A percentile compares a stretch with the other conserved stretches of the same genome.
These are phyloP conservation scores for Mimachlamys varia DNA, from an alignment of 2,888 invertebrate genomes.

Conservation along the genomic window DNA sequence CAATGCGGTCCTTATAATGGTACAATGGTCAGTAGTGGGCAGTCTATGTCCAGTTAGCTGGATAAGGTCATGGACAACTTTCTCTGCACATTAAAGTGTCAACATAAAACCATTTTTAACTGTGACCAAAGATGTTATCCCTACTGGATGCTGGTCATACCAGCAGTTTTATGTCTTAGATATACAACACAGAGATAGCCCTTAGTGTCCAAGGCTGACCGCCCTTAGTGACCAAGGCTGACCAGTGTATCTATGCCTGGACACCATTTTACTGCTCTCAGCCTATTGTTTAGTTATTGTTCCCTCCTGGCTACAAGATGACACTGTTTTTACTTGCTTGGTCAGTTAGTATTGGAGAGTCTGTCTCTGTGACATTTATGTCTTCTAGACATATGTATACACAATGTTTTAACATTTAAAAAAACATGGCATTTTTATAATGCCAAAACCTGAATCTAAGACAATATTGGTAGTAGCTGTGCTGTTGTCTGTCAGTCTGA, in stretches of 20 bases:
- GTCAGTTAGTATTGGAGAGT: not conserved
- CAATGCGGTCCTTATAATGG: not conserved
- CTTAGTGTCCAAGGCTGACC: too few relatives aligned
- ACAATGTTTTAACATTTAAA: not conserved
- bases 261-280: not conserved
- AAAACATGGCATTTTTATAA: constrained; percentile 32
- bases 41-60: not conserved
- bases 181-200: not conserved
- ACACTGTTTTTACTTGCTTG: not conserved
- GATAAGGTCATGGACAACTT: constrained; percentile 4
- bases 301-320: not conserved
- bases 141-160: not conserved
- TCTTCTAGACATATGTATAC: constrained; percentile 29
- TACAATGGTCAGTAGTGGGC: not conserved
- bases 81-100: constrained; percentile 7
- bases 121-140: not conserved
- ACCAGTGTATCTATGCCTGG: not conserved
- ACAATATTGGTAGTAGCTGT: not conserved
- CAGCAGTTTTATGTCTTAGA: constrained; percentile 16
- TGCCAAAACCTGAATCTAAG: not conserved
- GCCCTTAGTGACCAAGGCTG: too few relatives aligned
- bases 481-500: not conserved
- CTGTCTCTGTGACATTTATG: not conserved
- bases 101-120: not conserved
- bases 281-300: not conserved